Percentiles rank a stretch among this genome's conserved stretches.
Evolutionary conservation across 2,888 invertebrate genomes (phyloP).

Genomic region (Xestia ashworthii): DNA sequence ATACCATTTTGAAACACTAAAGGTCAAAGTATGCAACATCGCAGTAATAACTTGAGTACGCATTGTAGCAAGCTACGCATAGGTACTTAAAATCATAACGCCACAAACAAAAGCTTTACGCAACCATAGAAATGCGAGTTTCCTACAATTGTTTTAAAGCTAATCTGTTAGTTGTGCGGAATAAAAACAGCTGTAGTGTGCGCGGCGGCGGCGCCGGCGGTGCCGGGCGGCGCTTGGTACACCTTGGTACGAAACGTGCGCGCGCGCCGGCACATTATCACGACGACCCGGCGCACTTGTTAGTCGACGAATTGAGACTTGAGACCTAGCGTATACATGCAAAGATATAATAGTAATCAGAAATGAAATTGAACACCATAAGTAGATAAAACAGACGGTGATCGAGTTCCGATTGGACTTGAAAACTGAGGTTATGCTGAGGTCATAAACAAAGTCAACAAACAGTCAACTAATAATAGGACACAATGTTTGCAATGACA

Average conservation of each 20-base stretch:
- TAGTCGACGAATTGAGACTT: constrained; percentile 52
- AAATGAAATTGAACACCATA: background rate
- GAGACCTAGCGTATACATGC: constrained; percentile 47
- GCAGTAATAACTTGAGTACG: constrained; percentile 34
- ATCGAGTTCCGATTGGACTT: background rate
- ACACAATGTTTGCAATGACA: background rate
- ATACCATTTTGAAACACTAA: constrained; percentile 34
- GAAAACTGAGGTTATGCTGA: background rate
- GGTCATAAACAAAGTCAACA: constrained; percentile 2
- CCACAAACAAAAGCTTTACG: constrained; percentile 58
- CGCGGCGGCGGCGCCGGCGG: constrained; percentile 73
- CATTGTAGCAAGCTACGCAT: constrained; percentile 26
- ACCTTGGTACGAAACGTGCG: constrained; percentile 74
- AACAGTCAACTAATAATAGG: background rate
- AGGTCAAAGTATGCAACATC: constrained; percentile 31
- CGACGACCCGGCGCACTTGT: constrained; percentile 64
- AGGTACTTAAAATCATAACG: constrained; percentile 50
- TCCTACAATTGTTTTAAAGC: constrained; percentile 75
- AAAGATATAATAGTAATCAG: constrained; percentile 26
- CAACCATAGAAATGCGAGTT: constrained; percentile 62
- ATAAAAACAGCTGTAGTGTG: constrained; percentile 79
- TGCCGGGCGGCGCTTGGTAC: constrained; percentile 83
- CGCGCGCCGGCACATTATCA: constrained; percentile 66
- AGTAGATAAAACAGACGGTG: background rate
- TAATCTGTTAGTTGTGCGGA: constrained; percentile 70